Conservation (phyloP, 2,888 invertebrate species). For the Campoletis raptor region DNA sequence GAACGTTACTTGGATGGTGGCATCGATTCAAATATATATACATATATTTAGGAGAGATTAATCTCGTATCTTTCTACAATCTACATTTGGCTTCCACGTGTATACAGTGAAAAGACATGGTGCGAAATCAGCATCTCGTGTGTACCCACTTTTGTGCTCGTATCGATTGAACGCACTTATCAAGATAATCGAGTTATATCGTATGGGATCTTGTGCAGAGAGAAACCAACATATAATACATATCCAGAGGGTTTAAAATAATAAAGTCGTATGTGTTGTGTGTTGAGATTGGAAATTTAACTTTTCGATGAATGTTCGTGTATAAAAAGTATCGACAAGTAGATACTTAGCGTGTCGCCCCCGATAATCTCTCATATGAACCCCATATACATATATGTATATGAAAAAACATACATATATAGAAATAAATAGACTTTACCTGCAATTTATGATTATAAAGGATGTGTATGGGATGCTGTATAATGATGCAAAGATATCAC, state of each 20-base stretch:
- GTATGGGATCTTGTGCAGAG: slow-evolving; percentile 34
- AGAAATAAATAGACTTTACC: slow-evolving; percentile 17
- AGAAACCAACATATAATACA: slow-evolving; percentile 17
- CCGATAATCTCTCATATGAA: slow-evolving; percentile 9
- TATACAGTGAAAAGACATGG: background rate
- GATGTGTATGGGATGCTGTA: slow-evolving; percentile 29
- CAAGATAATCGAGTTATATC: slow-evolving; percentile 63
- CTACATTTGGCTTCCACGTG: slow-evolving; percentile 36
- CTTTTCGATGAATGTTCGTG: background rate
- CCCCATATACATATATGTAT: background rate
- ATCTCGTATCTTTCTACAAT: background rate
- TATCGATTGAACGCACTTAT: slow-evolving; percentile 58
- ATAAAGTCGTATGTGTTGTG: background rate
- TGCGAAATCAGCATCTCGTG: slow-evolving; percentile 33
- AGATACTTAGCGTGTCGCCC: slow-evolving; percentile 43
- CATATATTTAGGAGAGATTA: background rate
- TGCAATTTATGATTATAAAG: slow-evolving; percentile 55
- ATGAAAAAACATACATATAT: background rate
- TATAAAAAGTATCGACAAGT: slow-evolving; percentile 27
- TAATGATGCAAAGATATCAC: slow-evolving; percentile 63
- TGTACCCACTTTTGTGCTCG: slow-evolving; percentile 19
- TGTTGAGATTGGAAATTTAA: background rate
- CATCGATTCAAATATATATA: background rate
- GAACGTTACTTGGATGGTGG: background rate
- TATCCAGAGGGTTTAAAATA: background rate